Conservation (phyloP, 2,797 vertebrate genomes). For the Pterois miles region DNA sequence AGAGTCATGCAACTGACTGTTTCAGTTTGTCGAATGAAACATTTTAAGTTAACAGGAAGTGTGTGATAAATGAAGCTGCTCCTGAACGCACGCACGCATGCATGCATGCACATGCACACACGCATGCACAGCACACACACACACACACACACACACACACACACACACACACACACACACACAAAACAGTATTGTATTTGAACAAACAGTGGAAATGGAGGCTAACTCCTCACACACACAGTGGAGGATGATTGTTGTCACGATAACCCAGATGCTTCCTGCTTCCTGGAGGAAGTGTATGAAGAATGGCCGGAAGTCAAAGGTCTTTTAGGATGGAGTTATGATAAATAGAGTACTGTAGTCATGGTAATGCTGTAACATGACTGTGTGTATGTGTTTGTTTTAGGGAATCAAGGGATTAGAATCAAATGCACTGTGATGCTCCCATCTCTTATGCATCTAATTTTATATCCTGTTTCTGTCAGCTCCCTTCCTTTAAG, state of each 20-base stretch:
- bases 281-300: slow-evolving; percentile 76
- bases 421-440: no score
- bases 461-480: no score
- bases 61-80: no score
- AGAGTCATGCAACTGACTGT: neutral
- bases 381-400: neutral
- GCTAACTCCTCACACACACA: neutral
- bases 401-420: neutral
- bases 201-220: no score
- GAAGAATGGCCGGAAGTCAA: slow-evolving; percentile 81
- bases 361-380: slow-evolving; percentile 7
- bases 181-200: neutral
- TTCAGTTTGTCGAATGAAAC: neutral
- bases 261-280: slow-evolving; percentile 83
- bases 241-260: slow-evolving; percentile 48
- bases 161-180: neutral
- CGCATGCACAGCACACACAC: neutral
- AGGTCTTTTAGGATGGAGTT: slow-evolving; percentile 12
- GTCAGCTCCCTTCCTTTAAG: no score
- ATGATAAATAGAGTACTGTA: slow-evolving; percentile 5
- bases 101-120: neutral
- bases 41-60: neutral
- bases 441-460: no score
- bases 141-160: neutral
- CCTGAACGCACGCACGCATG: neutral